Base-by-base conservation (phyloP, 2,113 vertebrate genomes). In the Protobothrops flavoviridis region DNA sequence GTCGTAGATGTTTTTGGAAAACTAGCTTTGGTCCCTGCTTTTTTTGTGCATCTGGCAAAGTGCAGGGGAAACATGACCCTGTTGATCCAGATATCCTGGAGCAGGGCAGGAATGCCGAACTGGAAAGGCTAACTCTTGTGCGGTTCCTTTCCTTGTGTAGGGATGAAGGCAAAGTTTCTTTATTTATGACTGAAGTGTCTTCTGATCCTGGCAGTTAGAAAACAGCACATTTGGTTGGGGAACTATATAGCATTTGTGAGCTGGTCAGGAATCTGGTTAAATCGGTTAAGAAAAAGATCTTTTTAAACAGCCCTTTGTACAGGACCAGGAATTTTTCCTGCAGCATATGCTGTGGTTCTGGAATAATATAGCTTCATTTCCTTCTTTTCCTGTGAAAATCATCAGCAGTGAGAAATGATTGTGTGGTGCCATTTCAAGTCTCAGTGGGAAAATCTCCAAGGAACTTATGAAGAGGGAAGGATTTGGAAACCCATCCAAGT, bases 391-490 rank as follows among this genome's bases (percentile, higher is more conserved):
- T 24, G 9, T 64, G n/a, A 85, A 90, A 90, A 61, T 90, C 26
- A 7, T 59, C 20, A n/a, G 21, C 39, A 69, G 17, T 20, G 69
- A 92, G 45, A 64, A 89, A 53, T 86, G 43, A 53, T 59, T 91
- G 24, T 33, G 24, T 24, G 85, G 59, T 85, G 57, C n/a, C 50
- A 50, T 74, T 90, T 90, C 17, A 21, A 57, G 43, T 91, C 29
- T 90, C 91, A 56, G 85, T 90, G 74, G 56, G 11, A 50, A 93
- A 93, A 90, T 29, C 88, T 55, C 89, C 43, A 20, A 90, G 87
- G 92, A 89, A 86, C 23, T 95, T 43, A 88, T 55, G 29, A 89
- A 93, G 20, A 12, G 56, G 64, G 92, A 52, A 87, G 45, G 91
- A 90, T 81, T 13, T 88, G 93, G 85, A 92, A 91, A 94, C 23